A percentile compares a stretch with the other conserved stretches of the same genome.
These are phyloP conservation scores for Plectropomus leopardus DNA, from an alignment of 2,113 vertebrate species.

Conservation along the genomic window DNA sequence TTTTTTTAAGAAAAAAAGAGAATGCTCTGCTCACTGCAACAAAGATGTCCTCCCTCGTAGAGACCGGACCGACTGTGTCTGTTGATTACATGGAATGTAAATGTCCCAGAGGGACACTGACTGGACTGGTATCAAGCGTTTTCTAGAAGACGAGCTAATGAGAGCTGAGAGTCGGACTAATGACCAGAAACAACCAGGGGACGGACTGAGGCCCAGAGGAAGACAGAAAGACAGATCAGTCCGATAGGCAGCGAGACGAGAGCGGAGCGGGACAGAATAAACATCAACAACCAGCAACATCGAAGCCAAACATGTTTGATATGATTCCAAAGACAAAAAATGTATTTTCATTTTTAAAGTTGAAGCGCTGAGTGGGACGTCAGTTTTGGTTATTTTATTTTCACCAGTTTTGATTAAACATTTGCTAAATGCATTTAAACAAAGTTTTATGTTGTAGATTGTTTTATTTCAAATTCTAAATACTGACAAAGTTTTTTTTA, in stretches of 20 bases:
- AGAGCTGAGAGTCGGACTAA: conserved; percentile 43
- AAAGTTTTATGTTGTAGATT: too few relatives aligned
- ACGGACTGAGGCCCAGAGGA: neutral
- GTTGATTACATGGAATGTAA: conserved; percentile 32
- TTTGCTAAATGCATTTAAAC: too few relatives aligned
- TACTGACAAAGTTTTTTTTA: too few relatives aligned
- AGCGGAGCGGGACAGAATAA: neutral
- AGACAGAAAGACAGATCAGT: neutral
- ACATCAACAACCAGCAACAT: neutral
- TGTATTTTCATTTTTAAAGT: too few relatives aligned
- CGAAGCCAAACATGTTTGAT: neutral
- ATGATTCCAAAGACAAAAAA: too few relatives aligned
- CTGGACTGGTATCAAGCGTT: conserved; percentile 7
- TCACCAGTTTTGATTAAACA: too few relatives aligned
- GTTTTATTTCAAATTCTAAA: too few relatives aligned
- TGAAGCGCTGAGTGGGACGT: too few relatives aligned
- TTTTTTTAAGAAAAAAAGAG: neutral
- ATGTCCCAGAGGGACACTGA: conserved; percentile 7
- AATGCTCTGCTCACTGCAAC: neutral
- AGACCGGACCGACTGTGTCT: neutral
- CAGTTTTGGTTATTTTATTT: too few relatives aligned
- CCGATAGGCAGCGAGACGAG: neutral
- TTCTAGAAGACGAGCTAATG: conserved; percentile 36
- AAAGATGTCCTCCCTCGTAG: neutral
- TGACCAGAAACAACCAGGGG: conserved; percentile 25